These are phyloP conservation scores for Lethrus apterus DNA, from an alignment of 1,140 invertebrate species.

Conservation along the genomic window DNA sequence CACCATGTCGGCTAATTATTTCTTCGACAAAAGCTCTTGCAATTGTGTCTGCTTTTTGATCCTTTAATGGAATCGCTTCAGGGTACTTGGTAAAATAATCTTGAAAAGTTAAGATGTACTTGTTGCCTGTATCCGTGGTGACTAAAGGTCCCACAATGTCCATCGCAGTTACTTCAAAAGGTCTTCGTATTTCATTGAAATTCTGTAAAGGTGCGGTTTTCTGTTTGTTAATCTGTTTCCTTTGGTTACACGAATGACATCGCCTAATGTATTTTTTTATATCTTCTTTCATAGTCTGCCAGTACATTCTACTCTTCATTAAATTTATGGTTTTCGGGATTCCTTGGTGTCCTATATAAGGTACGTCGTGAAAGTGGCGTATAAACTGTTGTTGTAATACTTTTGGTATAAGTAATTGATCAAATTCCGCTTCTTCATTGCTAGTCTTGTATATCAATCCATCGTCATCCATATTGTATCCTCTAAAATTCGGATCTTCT, in stretches of 20 bases:
- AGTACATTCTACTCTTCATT: slow-evolving; percentile 7
- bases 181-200: slow-evolving; percentile 1
- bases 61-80: slow-evolving; percentile 22
- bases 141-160: slow-evolving; percentile 39
- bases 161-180: slow-evolving; percentile 29
- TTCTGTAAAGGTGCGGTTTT: slow-evolving; percentile 18
- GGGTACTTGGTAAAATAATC: slow-evolving; percentile 29
- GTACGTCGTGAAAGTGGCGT: slow-evolving; percentile 9
- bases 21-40: slow-evolving; percentile 23
- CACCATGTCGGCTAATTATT: slow-evolving; percentile 22
- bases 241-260: slow-evolving; percentile 18
- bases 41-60: slow-evolving; percentile 25
- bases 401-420: no score
- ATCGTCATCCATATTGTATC: no score
- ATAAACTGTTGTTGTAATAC: no score
- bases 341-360: slow-evolving; percentile 6
- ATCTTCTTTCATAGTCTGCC: slow-evolving; percentile 7
- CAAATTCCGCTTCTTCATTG: no score
- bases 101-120: no score
- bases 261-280: slow-evolving; percentile 11
- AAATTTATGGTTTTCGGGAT: not conserved
- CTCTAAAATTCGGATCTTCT: no score
- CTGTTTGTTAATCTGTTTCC: slow-evolving; percentile 17
- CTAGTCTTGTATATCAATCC: no score
- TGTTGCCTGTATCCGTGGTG: slow-evolving; percentile 23